Conservation (phyloP, 2,113 vertebrate species). For the Neoarius graeffei region DNA sequence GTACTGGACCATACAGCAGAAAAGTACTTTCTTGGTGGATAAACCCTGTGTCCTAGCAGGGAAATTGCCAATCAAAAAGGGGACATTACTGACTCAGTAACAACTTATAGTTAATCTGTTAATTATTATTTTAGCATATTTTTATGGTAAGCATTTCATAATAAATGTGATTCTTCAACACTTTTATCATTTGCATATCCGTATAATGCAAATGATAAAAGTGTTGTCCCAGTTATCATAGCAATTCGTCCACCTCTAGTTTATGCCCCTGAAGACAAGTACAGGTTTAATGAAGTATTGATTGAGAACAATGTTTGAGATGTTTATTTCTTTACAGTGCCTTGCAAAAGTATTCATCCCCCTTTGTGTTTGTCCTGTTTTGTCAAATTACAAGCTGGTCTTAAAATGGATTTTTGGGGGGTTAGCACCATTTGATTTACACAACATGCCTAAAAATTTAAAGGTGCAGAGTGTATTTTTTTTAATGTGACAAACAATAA, state of each 20-base stretch:
- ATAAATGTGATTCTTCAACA: conserved; percentile 6
- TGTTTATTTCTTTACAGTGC: conserved; percentile 78
- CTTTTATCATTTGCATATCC: conserved; percentile 4
- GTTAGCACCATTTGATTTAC: too few relatives aligned
- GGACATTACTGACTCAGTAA: background rate
- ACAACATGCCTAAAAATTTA: too few relatives aligned
- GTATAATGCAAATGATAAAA: conserved; percentile 28
- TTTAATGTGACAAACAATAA: too few relatives aligned
- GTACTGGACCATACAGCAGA: background rate
- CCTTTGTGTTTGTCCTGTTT: too few relatives aligned
- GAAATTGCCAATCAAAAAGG: background rate
- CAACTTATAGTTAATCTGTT: background rate
- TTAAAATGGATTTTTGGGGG: too few relatives aligned
- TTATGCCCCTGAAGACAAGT: conserved; percentile 53
- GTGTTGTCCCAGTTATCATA: conserved; percentile 16
- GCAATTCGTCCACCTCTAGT: conserved; percentile 26
- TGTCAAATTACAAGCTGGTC: too few relatives aligned
- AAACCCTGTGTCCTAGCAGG: background rate
- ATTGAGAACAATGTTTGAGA: conserved; percentile 77
- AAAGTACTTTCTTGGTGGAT: background rate
- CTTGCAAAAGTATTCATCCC: too few relatives aligned
- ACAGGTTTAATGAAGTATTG: conserved; percentile 80
- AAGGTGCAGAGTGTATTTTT: too few relatives aligned
- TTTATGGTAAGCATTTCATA: conserved; percentile 5
- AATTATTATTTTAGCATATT: background rate